A percentile compares a stretch with the other conserved stretches of the same genome.
phyloP scores from a whole-genome alignment of 2,797 vertebrate genomes.

The Myotis planiceps region DNA sequence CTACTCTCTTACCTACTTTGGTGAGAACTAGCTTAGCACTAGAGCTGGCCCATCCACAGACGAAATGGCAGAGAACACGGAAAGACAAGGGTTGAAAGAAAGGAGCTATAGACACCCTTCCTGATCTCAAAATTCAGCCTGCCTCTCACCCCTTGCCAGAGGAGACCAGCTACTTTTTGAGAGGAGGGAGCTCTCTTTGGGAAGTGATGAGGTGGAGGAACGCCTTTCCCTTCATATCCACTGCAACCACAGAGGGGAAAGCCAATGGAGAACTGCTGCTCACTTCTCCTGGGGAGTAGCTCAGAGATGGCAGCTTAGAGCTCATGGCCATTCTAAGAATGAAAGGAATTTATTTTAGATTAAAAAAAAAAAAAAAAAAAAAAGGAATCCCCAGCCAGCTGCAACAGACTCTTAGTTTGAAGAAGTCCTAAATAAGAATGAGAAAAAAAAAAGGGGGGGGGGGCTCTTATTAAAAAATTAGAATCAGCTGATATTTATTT shows the following conservation, averaged over 20 bases:
- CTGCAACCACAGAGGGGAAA: neutral
- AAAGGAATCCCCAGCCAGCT: neutral
- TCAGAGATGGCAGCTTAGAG: neutral
- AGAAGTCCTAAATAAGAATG: constrained; percentile 54
- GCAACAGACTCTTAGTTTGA: neutral
- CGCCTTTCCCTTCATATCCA: neutral
- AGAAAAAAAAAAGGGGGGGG: neutral
- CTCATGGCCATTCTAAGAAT: constrained; percentile 34
- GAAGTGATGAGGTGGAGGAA: neutral
- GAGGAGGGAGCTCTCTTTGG: neutral
- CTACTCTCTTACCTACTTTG: neutral
- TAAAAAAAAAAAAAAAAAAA: neutral
- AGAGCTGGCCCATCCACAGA: neutral
- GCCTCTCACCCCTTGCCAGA: neutral
- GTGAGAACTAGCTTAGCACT: neutral
- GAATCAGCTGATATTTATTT: constrained; percentile 65
- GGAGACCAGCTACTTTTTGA: neutral
- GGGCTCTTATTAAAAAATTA: neutral
- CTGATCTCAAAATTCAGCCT: neutral
- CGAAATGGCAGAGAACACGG: neutral
- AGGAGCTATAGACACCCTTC: neutral
- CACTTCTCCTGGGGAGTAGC: neutral
- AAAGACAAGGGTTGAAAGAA: neutral
- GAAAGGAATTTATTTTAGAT: constrained; percentile 36
- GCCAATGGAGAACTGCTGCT: neutral